Evolutionary conservation across 2,113 vertebrate genomes (phyloP), one percentile per base, ranked within the genome.

Genomic region (Scalopus aquaticus): DNA sequence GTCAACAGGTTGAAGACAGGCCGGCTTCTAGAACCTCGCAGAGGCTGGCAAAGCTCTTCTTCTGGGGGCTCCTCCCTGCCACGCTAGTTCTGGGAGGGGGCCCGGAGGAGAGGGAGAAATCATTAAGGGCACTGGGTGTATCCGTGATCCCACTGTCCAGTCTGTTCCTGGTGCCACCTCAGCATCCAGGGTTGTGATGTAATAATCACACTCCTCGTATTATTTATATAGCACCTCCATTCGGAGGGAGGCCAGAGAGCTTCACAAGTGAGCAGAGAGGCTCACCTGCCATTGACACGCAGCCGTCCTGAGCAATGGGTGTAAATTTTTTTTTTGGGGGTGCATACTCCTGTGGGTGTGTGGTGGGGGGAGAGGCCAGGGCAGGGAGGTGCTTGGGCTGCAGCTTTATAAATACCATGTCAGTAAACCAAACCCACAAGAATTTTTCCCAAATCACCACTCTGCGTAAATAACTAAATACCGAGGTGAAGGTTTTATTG

Each of bases 221-320:
- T 94, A 20, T 95, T 95, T 90, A 44, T 54, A 62, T 11, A 89
- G 81, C 91, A 64, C 67, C 92, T 96, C 84, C 94, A 94, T 82
- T 65, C 93, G 88, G 65, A 96, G 87, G 92, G 95, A 93, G 54
- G 77, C 58, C 54, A 64, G 32, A 42, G 35, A 35, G 65, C 35
- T 19, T 69, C 17, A 35, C 32, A 35, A 9, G 49, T 15, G 49
- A 51, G 49, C 8, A 51, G 2, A 51, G 13, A 51, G 49, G 49
- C 2, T 51, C 49, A 51, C 16, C 49, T 16, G 15, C 15, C 97
- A 90, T 28, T 0, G 0, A 94, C 90, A 80, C 1, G 49, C 49
- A 51, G 49, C 49, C 49, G 3, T 51, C 49, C 16, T 49, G 49
- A 51, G 49, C 49, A 51, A 51, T 51, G 17, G 49, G 49, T 51